A percentile compares a stretch with the other conserved stretches of the same genome.
These are phyloP conservation scores for Temnothorax nylanderi DNA, from an alignment of 1,140 invertebrate genomes.

Conservation along the genomic window DNA sequence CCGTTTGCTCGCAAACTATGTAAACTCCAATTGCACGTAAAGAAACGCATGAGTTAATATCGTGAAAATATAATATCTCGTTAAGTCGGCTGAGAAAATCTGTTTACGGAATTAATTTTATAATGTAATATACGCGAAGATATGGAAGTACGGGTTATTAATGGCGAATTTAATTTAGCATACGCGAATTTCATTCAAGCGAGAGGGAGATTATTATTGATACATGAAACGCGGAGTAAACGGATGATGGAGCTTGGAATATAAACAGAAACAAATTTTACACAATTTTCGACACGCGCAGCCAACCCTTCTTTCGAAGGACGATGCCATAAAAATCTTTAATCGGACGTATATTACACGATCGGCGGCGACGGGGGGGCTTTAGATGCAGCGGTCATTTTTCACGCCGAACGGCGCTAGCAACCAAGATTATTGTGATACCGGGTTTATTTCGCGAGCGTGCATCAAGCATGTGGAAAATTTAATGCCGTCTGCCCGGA, in stretches of 20 bases:
- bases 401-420: background rate
- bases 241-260: background rate
- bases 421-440: slow-evolving; percentile 56
- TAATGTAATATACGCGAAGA: background rate
- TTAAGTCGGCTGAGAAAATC: background rate
- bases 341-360: slow-evolving; percentile 27
- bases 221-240: slow-evolving; percentile 22
- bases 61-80: background rate
- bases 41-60: background rate
- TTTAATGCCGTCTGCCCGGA: slow-evolving; percentile 38
- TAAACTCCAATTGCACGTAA: background rate
- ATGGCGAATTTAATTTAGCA: slow-evolving; percentile 33
- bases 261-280: slow-evolving; percentile 23
- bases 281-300: background rate
- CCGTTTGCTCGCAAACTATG: background rate
- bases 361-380: background rate
- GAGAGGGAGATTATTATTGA: background rate
- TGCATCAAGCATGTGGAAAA: slow-evolving; percentile 49
- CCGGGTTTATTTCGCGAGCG: slow-evolving; percentile 46
- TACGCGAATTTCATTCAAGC: background rate
- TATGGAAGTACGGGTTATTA: background rate
- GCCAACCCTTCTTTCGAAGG: background rate
- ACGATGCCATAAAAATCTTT: slow-evolving; percentile 42
- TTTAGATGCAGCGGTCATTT: slow-evolving; percentile 36
- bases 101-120: background rate